Conservation (phyloP, 2,888 invertebrate genomes). For the Panopea generosa region DNA sequence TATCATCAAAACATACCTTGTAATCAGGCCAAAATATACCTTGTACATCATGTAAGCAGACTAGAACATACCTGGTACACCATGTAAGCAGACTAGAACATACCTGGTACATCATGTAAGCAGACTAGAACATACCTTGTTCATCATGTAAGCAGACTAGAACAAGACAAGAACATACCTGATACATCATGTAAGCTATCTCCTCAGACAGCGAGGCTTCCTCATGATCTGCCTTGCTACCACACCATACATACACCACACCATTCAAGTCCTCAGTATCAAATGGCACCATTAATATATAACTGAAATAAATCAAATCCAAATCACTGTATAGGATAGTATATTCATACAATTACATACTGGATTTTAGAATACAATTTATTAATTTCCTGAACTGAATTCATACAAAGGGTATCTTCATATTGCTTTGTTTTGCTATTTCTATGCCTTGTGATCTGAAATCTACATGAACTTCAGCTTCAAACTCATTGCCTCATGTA, state of each 20-base stretch:
- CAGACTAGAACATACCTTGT: background rate
- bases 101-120: background rate
- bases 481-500: no score
- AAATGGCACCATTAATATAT: conserved; percentile 94
- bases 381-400: no score
- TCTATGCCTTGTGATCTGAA: no score
- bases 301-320: conserved; percentile 88
- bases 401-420: no score
- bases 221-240: conserved; percentile 93
- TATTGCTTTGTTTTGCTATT: no score
- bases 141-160: background rate
- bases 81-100: background rate
- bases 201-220: conserved; percentile 93
- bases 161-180: no score
- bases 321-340: background rate
- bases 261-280: conserved; percentile 94
- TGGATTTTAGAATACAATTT: no score
- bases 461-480: no score
- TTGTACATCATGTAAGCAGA: no score
- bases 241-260: conserved; percentile 98
- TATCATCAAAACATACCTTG: no score
- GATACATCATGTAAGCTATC: conserved; percentile 95
- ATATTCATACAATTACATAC: background rate
- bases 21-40: no score
- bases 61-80: background rate